Base-by-base conservation (phyloP, 2,888 invertebrate species). In the Brenthis daphne region DNA sequence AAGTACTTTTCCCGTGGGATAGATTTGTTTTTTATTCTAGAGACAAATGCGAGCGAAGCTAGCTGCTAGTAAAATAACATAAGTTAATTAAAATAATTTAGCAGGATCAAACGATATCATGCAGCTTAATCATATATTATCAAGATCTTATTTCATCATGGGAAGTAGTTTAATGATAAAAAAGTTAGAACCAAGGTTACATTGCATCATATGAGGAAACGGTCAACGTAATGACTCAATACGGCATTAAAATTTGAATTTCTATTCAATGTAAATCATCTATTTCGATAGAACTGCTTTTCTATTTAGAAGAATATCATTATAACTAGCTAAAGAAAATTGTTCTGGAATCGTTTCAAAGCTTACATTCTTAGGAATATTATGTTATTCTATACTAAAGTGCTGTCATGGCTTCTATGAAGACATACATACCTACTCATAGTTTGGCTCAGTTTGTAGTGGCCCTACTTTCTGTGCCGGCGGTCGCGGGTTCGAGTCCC, bases 191-290 rank as follows among this genome's bases (percentile, higher is more conserved):
- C 43, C 57, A 51, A 65, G 55, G 51, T 16, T 24, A 16, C 2
- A 48, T 67, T 67, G 29, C 60, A 67, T 60, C 60, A 67, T 60
- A 67, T 14, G n/a, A 67, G 60, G 66, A 67, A 60, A 60, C 53
- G n/a, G 5, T 24, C 20, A 53, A 33, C 8, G 12, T 20, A 54
- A 47, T 64, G 64, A 68, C 64, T 68, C 64, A 68, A 55, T 48
- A 58, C 2, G 64, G 54, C 20, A 48, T 24, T 50, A 14, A 47
- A 58, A 53, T 60, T 58, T 60, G 29, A 64, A 54, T 58, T 55
- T n/a, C 12, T 29, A 68, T 64, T 58, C 64, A 43, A 64, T 54
- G 64, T 53, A 54, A 64, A 68, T 55, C 53, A 54, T n/a, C 8
- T 68, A 54, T 57, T 33, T 33, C 29, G 14, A 64, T 3, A 50